These are phyloP conservation scores for Parnassius smintheus DNA, from an alignment of 2,888 invertebrate genomes.

Conservation along the genomic window DNA sequence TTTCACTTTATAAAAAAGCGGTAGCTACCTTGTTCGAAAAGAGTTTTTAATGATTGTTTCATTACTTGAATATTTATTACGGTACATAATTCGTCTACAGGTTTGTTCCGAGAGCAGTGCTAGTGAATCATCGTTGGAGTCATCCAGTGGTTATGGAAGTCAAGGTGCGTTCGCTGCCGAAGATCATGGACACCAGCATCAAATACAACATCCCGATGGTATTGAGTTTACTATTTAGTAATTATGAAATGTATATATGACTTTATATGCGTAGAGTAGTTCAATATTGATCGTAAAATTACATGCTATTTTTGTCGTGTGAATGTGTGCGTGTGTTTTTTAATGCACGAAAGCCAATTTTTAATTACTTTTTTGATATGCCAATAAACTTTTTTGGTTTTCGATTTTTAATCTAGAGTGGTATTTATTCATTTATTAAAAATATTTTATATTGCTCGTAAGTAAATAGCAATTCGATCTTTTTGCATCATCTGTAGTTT, in stretches of 20 bases:
- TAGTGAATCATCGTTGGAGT: conserved; percentile 88
- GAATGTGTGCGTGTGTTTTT: not conserved
- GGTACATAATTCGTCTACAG: conserved; percentile 40
- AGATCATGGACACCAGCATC: conserved; percentile 68
- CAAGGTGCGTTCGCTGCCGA: conserved; percentile 86
- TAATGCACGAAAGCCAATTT: not conserved
- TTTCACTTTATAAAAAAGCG: no score
- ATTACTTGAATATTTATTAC: no score
- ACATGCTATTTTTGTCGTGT: not conserved
- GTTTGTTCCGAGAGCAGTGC: conserved; percentile 83
- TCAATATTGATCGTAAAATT: not conserved
- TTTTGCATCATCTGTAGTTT: conserved; percentile 8
- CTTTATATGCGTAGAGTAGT: not conserved
- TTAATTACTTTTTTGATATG: not conserved
- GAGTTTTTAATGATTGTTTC: no score
- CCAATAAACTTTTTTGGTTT: not conserved
- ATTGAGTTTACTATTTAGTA: conserved; percentile 28
- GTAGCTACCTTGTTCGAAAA: no score
- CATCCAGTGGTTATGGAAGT: conserved; percentile 89
- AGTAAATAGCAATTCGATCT: not conserved
- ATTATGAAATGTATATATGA: not conserved
- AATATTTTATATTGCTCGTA: not conserved
- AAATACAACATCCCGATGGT: conserved; percentile 71
- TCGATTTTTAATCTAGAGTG: not conserved
- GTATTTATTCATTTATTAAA: not conserved